Evolutionary conservation across 2,113 vertebrate species (phyloP), one percentile per base, ranked within the genome.

Genomic region (Cochlearius cochlearius): DNA sequence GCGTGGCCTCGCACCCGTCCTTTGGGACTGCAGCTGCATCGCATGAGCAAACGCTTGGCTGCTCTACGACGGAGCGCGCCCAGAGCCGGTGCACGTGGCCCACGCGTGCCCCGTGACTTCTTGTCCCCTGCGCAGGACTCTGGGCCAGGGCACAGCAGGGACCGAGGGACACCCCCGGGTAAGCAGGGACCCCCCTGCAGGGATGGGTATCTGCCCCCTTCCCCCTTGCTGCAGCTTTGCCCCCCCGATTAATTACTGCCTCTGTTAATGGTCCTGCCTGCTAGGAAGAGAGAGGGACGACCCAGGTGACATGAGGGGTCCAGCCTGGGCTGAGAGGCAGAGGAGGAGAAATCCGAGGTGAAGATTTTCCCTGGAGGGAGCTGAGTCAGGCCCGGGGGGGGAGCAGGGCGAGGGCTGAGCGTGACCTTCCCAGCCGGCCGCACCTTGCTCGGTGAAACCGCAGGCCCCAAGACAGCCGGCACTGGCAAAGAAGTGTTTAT

Each of bases 401-500:
- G 41, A 95, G 36, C 1, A 0, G 80, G 93, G 47, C 5, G 7
- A 91, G 55, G 69, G 78, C 92, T 32, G 17, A 72, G 78, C 1
- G 0, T 27, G 93, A 88, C 88, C 90, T 92, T 94, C 92, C 69
- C 77, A 41, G 25, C 27, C 2, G 0, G 64, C 94, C 17, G 0
- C 84, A 79, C 81, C 87, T 71, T 16, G 0, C 60, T 64, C 2
- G 0, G 60, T 7, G 5, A 67, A 94, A 88, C 92, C 69, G 0
- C 87, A 53, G 69, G 39, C 49, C 66, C 25, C 1, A 23, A 88
- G 58, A 32, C 90, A 85, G 73, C 20, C 2, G 0, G 53, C 66
- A 87, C 92, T 97, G 68, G 87, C 92, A 87, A 71, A 93, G 77
- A 94, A 38, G 89, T 96, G 95, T 97, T 97, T 97, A 97, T 97